Conservation (phyloP, 2,888 invertebrate genomes). For the Capitulum mitella region DNA sequence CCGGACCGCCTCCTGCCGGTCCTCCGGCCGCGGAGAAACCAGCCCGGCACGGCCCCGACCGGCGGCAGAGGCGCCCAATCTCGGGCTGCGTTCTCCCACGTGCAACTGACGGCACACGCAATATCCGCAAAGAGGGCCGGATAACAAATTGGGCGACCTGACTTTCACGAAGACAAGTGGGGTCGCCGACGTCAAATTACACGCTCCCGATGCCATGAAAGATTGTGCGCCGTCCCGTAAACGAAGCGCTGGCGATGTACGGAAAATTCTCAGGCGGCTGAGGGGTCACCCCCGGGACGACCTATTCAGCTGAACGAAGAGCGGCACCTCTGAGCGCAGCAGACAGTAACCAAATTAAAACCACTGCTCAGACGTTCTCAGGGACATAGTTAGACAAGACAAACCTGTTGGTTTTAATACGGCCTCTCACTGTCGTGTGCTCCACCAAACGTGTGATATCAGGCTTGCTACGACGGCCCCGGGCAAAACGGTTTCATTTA, state of each 20-base stretch:
- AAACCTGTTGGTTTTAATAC: no score
- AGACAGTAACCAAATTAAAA: no score
- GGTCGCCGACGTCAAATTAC: neutral
- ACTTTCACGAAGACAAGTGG: conserved; percentile 6
- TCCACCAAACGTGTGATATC: no score
- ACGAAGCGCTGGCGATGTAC: neutral
- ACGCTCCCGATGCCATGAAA: neutral
- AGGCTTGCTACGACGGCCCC: no score
- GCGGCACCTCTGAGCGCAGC: no score
- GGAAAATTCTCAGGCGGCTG: neutral
- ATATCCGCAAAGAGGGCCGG: neutral
- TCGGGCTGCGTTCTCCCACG: neutral
- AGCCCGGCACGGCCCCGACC: neutral
- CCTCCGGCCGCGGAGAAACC: neutral
- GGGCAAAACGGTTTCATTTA: no score
- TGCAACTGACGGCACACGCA: neutral
- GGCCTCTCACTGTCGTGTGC: no score
- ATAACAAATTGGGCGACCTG: neutral
- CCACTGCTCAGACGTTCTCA: no score
- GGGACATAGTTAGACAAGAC: no score
- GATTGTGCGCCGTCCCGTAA: neutral
- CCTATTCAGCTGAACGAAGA: no score
- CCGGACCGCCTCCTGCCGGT: neutral
- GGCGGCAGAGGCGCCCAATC: neutral
- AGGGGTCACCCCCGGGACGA: neutral